Base-by-base conservation (phyloP, 2,797 vertebrate species). In the Picus viridis region DNA sequence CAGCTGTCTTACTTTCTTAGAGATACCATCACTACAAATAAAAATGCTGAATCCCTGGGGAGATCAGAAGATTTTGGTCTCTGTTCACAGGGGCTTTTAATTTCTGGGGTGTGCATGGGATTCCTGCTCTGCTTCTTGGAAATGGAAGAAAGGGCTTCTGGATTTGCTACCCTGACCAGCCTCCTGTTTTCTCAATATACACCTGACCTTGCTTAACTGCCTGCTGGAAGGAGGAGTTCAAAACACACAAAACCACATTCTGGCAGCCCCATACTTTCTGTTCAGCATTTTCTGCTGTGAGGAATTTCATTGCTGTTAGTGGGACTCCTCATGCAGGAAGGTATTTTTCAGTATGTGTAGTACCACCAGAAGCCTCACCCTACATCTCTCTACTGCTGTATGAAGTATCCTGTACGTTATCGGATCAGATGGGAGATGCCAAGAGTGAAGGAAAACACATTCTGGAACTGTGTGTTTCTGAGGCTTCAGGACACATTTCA, bases 11-110 rank as follows among this genome's bases (percentile, higher is more conserved):
- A 32, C 69, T 75, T 90, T 95, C 78, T 91, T 72, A 75, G 90
- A 90, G 93, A 94, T 96, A 92, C 10, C 82, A 94, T 93, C 90
- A 86, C 82, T 68, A 51, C 67, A 92, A 90, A 92, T 92, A 90
- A 89, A 90, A 87, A 47, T 58, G 43, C 22, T 83, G 67, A 76
- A 83, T 80, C 41, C 67, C 79, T 23, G 6, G 45, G 45, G 73
- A 86, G 87, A 94, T 89, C 76, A 91, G 82, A 89, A 54, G 71
- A 72, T 71, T 89, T 71, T 87, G 73, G 75, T 73, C 67, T 94
- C 69, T 76, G 15, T 92, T 92, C 45, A 88, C 85, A 76, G 54
- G 49, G 70, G 41, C 7, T 72, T 77, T 36, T 83, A 7, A 76
- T 92, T 92, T 83, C 76, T 68, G 49, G 16, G 23, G 11, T 81